Conservation (phyloP, 2,113 vertebrate species). For the Dicerorhinus sumatrensis region DNA sequence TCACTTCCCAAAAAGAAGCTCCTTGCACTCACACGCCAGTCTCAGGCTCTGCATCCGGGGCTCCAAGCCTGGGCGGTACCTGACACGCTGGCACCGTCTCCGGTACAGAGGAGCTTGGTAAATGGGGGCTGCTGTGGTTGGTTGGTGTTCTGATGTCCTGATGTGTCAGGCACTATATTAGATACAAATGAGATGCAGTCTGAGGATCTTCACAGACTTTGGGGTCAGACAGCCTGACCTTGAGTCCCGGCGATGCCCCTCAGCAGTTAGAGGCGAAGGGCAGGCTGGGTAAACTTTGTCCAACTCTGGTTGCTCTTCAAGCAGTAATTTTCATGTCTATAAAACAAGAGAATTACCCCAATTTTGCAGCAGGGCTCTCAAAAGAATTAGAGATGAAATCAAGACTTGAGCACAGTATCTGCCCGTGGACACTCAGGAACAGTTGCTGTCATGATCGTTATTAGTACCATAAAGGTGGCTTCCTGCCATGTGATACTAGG, state of each 20-base stretch:
- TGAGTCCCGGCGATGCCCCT: neutral
- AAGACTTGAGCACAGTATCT: neutral
- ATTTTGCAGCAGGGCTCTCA: neutral
- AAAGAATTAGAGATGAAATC: neutral
- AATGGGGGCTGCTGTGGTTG: rapidly evolving
- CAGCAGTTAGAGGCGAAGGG: no score
- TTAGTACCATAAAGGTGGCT: neutral
- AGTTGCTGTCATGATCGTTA: rapidly evolving
- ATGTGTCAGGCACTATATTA: neutral
- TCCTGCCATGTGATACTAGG: neutral
- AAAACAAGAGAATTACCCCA: neutral
- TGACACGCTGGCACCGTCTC: rapidly evolving
- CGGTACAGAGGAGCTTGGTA: neutral
- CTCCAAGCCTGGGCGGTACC: neutral
- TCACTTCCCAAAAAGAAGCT: neutral
- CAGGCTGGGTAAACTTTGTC: neutral
- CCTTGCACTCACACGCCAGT: neutral
- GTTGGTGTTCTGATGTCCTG: no score
- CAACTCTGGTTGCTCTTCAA: neutral
- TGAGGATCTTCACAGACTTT: neutral
- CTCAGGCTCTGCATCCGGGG: neutral
- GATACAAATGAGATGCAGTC: neutral
- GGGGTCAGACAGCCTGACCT: neutral
- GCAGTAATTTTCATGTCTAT: neutral
- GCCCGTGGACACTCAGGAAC: neutral